Evolutionary conservation across 2,113 vertebrate species (phyloP).

Genomic region (Perca fluviatilis): DNA sequence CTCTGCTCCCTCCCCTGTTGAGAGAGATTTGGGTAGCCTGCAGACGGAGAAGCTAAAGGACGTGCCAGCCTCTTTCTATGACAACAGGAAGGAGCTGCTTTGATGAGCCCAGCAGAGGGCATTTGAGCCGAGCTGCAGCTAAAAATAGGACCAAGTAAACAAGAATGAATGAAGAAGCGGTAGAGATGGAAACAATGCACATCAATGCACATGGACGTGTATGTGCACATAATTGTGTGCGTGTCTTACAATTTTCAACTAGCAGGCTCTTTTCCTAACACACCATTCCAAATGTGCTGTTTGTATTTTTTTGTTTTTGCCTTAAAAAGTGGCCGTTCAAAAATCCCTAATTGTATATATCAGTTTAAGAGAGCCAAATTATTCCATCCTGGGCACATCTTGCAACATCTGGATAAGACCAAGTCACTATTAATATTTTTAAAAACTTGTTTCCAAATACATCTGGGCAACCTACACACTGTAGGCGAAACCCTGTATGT

Average conservation of each 20-base stretch:
- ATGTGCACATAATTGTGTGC: background rate
- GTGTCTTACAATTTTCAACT: background rate
- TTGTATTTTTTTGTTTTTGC: background rate
- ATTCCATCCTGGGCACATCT: background rate
- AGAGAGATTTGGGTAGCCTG: conserved; percentile 12
- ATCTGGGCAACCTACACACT: background rate
- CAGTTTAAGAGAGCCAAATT: background rate
- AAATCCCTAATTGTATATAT: background rate
- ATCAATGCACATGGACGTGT: conserved; percentile 3
- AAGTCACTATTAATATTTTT: background rate
- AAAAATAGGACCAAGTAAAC: conserved; percentile 66
- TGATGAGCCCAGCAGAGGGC: conserved; percentile 60
- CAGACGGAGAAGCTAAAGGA: conserved; percentile 34
- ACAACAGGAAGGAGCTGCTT: conserved; percentile 68
- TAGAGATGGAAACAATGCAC: background rate
- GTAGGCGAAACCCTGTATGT: background rate
- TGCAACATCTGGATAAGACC: background rate
- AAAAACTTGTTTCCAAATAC: background rate
- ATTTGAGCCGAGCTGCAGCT: conserved; percentile 46
- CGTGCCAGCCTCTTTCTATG: conserved; percentile 65
- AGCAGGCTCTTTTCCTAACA: background rate
- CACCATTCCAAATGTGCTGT: background rate
- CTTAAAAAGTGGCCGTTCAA: background rate
- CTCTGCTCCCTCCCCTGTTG: conserved; percentile 1
- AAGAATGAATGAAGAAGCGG: conserved; percentile 14